Evolutionary conservation across 2,113 vertebrate genomes (phyloP).

Genomic region (Condylura cristata): DNA sequence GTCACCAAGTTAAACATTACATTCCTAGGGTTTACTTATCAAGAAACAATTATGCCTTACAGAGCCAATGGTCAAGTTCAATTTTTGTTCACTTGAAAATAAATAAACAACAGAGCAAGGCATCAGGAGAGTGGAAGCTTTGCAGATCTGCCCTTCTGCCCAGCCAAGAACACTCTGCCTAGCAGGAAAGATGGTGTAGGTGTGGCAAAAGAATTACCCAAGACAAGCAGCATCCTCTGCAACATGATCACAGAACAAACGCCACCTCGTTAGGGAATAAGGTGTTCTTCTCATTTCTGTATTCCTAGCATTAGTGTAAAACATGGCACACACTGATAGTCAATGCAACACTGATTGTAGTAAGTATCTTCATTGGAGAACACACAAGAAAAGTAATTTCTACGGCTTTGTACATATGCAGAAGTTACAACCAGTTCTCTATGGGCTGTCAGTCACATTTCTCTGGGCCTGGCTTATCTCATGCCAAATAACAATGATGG

Average conservation of each 20-base stretch:
- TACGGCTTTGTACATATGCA: not conserved
- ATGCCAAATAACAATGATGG: not conserved
- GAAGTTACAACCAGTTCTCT: not conserved
- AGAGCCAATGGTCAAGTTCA: not conserved
- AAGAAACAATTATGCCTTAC: not conserved
- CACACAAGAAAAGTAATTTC: not conserved
- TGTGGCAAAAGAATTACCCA: not conserved
- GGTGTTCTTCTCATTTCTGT: not conserved
- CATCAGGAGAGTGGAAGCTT: not conserved
- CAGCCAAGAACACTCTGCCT: not conserved
- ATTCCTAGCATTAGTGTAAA: not conserved
- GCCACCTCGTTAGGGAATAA: not conserved
- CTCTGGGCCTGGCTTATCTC: not conserved
- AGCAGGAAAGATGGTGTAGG: not conserved
- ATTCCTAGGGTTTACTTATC: not conserved
- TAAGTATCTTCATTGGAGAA: not conserved
- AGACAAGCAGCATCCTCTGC: not conserved
- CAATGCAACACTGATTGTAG: not conserved
- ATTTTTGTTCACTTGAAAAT: conserved; percentile 7
- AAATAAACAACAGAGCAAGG: not conserved
- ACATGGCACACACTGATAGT: not conserved
- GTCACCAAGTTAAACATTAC: not conserved
- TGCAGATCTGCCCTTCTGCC: not conserved
- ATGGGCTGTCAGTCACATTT: not conserved
- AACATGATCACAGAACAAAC: not conserved